Base-by-base conservation (phyloP, 2,113 vertebrate genomes). In the Lycaon pictus region DNA sequence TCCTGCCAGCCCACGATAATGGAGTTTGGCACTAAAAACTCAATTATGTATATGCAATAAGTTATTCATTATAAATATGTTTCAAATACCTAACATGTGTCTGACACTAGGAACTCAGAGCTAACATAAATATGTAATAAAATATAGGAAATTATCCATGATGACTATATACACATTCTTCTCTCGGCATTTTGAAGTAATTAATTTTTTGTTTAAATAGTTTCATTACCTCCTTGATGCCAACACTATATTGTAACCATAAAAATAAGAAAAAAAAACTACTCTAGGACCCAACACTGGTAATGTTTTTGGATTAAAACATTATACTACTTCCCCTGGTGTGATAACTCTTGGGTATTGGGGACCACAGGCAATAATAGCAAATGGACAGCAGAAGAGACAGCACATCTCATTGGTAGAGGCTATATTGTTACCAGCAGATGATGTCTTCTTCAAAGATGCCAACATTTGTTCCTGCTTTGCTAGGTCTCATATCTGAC, bases 351-450 rank as follows among this genome's bases (percentile, higher is more conserved):
- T 22, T 56, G 23, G 12, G 37, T 11, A 23, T 56, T 7, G 1
- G 35, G 53, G 43, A 8, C 43, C 20, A 43, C 11, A 69, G 35
- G 7, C 1, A 53, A 51, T 11, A 72, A 88, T 23, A 63, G 12
- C 2, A 19, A 63, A 69, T 35, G 74, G 69, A n/a, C 13, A 84
- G 32, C 58, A 37, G n/a, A 22, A 74, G 37, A 22, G 7, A n/a
- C 6, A 19, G 63, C 1, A 0, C 1, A 15, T 84, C 19, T 53
- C 4, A 0, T 17, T 15, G 5, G 48, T 1, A 20, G n/a, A 58
- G 35, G 8, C 11, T 19, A 2, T 13, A 1, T 17, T 25, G 29
- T 29, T 15, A 16, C 79, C 71, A 79, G 43, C 10, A 63, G 48
- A 13, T 3, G 10, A 19, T 1, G 10, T 51, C 16, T 4, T 71